Evolutionary conservation across 2,113 vertebrate genomes (phyloP).

Genomic region (Peromyscus californicus): DNA sequence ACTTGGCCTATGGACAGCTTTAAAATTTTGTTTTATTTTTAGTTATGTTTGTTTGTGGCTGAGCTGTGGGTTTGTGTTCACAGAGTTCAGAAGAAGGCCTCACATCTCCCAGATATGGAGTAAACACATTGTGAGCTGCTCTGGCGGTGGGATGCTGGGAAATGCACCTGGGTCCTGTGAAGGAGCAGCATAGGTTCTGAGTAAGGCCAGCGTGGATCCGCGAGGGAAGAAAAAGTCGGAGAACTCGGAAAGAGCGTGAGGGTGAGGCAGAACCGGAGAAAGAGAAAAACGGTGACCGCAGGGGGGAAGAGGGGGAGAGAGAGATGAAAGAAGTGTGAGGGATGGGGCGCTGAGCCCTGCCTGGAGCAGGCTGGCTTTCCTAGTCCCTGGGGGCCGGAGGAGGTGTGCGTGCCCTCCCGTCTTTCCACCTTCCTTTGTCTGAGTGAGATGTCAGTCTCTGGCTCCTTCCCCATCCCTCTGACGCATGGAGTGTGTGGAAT

Average conservation of each 20-base stretch:
- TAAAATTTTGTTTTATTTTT: not conserved
- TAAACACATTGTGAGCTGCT: not conserved
- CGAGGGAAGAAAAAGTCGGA: not conserved
- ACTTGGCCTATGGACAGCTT: not conserved
- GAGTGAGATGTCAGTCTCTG: not conserved
- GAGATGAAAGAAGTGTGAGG: too few relatives aligned
- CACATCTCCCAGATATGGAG: not conserved
- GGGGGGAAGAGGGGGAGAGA: not conserved
- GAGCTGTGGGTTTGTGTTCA: not conserved
- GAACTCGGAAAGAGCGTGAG: not conserved
- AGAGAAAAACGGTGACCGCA: not conserved
- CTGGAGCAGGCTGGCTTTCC: not conserved
- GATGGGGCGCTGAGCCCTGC: rapidly evolving
- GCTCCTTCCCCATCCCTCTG: not conserved
- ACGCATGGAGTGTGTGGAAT: not conserved
- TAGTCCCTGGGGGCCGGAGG: not conserved
- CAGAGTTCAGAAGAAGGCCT: not conserved
- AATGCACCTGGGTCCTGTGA: not conserved
- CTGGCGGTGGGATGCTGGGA: too few relatives aligned
- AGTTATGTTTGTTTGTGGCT: not conserved
- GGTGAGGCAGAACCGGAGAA: not conserved
- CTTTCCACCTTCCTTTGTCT: not conserved
- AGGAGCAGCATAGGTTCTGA: not conserved
- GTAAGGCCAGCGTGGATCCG: not conserved
- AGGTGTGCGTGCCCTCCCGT: not conserved